Conservation (phyloP, 2,113 vertebrate genomes). For the Ciconia stormi region DNA sequence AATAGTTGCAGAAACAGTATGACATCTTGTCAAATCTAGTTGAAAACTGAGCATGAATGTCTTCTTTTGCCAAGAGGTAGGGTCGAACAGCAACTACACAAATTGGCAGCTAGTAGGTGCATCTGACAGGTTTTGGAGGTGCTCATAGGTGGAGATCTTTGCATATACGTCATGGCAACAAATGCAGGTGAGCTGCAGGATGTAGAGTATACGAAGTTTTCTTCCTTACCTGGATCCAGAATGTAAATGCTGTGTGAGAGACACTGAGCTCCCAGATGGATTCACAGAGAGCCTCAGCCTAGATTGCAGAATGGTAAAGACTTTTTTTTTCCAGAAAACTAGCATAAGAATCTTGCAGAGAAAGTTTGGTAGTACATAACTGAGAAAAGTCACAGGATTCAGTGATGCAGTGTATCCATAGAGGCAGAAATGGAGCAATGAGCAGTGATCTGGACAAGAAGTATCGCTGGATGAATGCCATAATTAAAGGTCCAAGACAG, state of each 20-base stretch:
- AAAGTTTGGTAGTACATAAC: not conserved
- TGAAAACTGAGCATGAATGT: not conserved
- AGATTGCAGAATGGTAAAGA: not conserved
- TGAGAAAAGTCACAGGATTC: not conserved
- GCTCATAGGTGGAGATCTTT: not conserved
- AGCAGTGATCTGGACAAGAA: not conserved
- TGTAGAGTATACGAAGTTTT: not conserved
- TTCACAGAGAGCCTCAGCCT: not conserved
- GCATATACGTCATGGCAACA: not conserved
- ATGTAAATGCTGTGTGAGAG: not conserved
- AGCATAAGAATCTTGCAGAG: not conserved
- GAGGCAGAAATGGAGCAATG: not conserved
- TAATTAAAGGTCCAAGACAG: not conserved
- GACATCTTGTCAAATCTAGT: not conserved
- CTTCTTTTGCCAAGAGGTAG: not conserved
- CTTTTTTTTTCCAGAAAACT: not conserved
- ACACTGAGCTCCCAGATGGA: not conserved
- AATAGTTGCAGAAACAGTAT: not conserved
- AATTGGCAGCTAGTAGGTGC: not conserved
- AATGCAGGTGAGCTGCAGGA: not conserved
- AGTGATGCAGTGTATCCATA: not conserved
- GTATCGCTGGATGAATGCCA: not conserved
- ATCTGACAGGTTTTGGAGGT: not conserved
- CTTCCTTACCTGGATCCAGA: not conserved
- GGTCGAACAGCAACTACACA: not conserved